Evolutionary conservation across 2,797 vertebrate species (phyloP).

Genomic region (Thamnophis elegans): DNA sequence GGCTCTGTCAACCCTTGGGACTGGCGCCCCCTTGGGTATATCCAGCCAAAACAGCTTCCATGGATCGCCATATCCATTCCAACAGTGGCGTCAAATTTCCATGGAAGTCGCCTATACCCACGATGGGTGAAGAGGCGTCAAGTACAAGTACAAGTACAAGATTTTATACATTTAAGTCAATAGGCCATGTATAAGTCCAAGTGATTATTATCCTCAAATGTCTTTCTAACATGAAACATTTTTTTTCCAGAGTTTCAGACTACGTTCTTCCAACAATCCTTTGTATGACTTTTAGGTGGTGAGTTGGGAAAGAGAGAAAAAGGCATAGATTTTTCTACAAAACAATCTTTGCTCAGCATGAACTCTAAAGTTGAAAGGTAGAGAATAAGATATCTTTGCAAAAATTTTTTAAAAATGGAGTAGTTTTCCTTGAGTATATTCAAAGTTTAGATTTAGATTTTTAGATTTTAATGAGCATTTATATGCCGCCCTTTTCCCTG

Average conservation of each 20-base stretch:
- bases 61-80: no score
- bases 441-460: neutral
- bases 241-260: fast-evolving
- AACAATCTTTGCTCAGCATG: neutral
- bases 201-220: fast-evolving
- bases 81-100: no score
- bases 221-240: neutral
- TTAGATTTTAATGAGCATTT: no score
- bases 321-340: neutral
- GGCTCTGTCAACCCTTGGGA: no score
- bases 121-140: no score
- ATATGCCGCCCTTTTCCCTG: no score
- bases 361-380: neutral
- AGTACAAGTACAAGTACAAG: no score
- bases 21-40: no score
- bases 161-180: neutral
- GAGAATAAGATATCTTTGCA: neutral
- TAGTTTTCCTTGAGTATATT: neutral
- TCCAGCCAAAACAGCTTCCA: no score
- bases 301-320: neutral
- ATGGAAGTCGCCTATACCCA: no score
- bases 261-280: neutral
- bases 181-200: fast-evolving
- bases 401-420: neutral
- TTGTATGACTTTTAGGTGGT: fast-evolving